Base-by-base conservation (phyloP, 2,113 vertebrate species). In the Apteryx owenii region DNA sequence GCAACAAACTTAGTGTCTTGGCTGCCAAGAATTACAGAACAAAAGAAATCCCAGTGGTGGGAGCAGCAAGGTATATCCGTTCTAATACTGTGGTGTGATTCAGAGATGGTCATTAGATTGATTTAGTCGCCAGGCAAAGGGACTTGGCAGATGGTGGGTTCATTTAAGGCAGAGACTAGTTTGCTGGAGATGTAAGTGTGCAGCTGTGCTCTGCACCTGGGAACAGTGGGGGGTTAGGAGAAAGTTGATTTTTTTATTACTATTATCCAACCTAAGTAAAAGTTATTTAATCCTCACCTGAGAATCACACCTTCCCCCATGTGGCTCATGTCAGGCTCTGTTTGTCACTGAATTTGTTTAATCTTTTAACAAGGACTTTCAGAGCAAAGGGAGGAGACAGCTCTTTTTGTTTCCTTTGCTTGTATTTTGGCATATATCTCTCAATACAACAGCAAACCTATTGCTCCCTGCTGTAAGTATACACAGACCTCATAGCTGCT, bases 121-220 rank as follows among this genome's bases (percentile, higher is more conserved):
- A 90, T 96, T 85, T 88, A 88, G 69, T 66, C 71, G 50, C 54
- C 36, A 95, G n/a, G 28, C 20, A 93, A 95, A 90, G 22, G 21
- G 31, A 86, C 25, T 42, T 23, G 68, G n/a, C 78, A 96, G 76
- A 69, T 60, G 56, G 64, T 50, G 19, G 72, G 56, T 60, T 92
- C 15, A 46, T 90, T 95, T 76, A 85, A 81, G 33, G 40, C 19
- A 92, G 61, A 85, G 3, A 62, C 26, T n/a, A 61, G 18, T 64
- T 92, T 66, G 17, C 51, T 69, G 48, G 40, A 81, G 56, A 91
- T 79, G n/a, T 73, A 54, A 44, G 70, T 13, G 18, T 28, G 40
- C 54, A 75, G 82, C 46, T 84, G 51, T 76, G n/a, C 25, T 82
- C 36, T n/a, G 48, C 40, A 75, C 29, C 48, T 77, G 64, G 69